Conservation (phyloP, 2,797 vertebrate species). For the Pteronotus mesoamericanus region DNA sequence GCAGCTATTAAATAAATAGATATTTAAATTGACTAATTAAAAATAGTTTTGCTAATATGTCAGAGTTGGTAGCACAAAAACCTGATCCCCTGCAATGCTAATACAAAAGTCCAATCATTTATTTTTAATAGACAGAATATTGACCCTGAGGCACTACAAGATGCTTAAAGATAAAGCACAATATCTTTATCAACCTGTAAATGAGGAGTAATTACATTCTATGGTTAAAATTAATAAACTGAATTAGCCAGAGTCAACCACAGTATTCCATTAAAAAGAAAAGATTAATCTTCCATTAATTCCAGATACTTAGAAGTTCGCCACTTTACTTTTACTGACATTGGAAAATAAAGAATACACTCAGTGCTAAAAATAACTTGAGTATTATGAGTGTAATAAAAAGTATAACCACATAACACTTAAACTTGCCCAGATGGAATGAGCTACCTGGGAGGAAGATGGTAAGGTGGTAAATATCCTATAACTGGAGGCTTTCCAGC, state of each 20-base stretch:
- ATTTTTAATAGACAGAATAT: constrained; percentile 18
- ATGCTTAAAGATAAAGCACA: neutral
- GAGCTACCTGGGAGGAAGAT: neutral
- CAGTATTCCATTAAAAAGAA: neutral
- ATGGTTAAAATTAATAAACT: constrained; percentile 2
- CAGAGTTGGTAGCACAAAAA: neutral
- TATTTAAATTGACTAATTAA: neutral
- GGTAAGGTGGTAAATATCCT: neutral
- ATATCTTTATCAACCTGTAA: neutral
- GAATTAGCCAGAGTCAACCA: neutral
- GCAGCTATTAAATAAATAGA: neutral
- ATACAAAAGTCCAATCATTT: neutral
- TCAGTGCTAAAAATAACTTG: neutral
- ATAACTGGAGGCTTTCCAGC: neutral
- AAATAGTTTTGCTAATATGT: neutral
- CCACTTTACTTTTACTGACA: neutral
- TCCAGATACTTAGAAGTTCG: neutral
- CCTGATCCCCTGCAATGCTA: neutral
- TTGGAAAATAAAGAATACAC: neutral
- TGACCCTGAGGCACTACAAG: neutral
- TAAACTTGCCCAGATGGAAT: neutral
- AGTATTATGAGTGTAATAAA: neutral
- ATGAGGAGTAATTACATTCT: constrained; percentile 3
- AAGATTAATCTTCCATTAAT: neutral
- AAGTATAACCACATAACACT: neutral